Evolutionary conservation across 2,888 invertebrate species (phyloP), one percentile per base, ranked within the genome.

Genomic region (Drosophila longiperda): DNA sequence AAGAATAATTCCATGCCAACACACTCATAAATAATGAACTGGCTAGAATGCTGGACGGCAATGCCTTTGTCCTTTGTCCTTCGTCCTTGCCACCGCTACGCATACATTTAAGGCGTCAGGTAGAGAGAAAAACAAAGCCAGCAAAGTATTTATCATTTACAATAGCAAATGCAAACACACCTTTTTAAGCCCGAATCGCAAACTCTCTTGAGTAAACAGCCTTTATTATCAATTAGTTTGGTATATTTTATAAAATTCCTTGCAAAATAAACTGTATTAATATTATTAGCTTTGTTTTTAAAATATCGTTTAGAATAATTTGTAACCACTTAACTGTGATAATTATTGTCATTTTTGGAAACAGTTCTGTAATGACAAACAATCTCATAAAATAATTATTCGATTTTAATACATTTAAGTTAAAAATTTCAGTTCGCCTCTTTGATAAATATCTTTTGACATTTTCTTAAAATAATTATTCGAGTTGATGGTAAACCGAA

Each of bases 1-100:
- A 85, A 88, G 91, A 89, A 90, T 89, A 90, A 86, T 90, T 87
- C 87, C 87, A 86, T 87, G 91, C 90, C 91, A 90, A 90, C 91
- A 89, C 78, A 80, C 90, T 86, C 90, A 90, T 90, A 90, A 90
- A 90, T 90, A 90, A 90, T 90, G 86, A 87, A 91, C 91, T 83
- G 78, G 63, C 82, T 76, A 59, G 75, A 61, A 62, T 66, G 60
- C 66, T 68, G 80, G 78, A 78, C 77, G 75, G 55, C 71, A 58
- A 66, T 63, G 67, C 66, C 57, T 66, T 78, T 79, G 76, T 68
- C 85, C 29, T 29, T 29, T 29, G 29, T 29, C 29, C 29, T 66
- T 78, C 79, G 76, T 68, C 85, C 80, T 68, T 60, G 77, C 66
- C 83, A 70, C 48, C 86, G 61, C 66, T 75, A 83, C 84, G 82